Evolutionary conservation across 2,888 invertebrate species (phyloP).

Genomic region (Lapara coniferarum): DNA sequence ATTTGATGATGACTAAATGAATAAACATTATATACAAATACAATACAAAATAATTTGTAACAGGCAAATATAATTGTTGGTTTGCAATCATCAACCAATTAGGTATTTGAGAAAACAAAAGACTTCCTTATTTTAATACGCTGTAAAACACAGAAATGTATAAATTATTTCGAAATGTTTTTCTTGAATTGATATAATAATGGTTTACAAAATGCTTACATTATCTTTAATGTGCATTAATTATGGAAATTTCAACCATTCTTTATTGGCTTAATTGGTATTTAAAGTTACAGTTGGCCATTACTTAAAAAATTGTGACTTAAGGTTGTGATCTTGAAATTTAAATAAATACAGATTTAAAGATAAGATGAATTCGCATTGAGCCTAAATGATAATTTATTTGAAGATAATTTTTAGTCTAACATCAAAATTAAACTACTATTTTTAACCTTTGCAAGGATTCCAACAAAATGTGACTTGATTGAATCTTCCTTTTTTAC

Average conservation of each 20-base stretch:
- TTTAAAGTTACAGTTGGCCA: constrained; percentile 32
- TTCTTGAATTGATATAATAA: constrained; percentile 14
- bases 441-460: background rate
- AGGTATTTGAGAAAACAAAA: constrained; percentile 10
- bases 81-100: background rate
- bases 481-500: no score
- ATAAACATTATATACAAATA: no score
- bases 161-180: background rate
- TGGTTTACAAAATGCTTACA: constrained; percentile 19
- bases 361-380: background rate
- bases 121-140: constrained; percentile 3
- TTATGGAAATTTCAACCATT: constrained; percentile 34
- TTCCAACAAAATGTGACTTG: no score
- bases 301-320: constrained; percentile 27
- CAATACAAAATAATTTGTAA: no score
- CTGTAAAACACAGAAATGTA: constrained; percentile 15
- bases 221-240: constrained; percentile 30
- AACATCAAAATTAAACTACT: background rate
- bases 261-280: constrained; percentile 32
- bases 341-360: constrained; percentile 9
- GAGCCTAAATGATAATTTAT: background rate
- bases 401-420: background rate
- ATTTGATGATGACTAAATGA: no score
- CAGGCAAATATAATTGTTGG: no score
- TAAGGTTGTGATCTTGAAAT: constrained; percentile 23